Percentiles rank a stretch among this genome's conserved stretches.
Conservation (phyloP, 2,113 vertebrate species). For the Bubo blakistoni region DNA sequence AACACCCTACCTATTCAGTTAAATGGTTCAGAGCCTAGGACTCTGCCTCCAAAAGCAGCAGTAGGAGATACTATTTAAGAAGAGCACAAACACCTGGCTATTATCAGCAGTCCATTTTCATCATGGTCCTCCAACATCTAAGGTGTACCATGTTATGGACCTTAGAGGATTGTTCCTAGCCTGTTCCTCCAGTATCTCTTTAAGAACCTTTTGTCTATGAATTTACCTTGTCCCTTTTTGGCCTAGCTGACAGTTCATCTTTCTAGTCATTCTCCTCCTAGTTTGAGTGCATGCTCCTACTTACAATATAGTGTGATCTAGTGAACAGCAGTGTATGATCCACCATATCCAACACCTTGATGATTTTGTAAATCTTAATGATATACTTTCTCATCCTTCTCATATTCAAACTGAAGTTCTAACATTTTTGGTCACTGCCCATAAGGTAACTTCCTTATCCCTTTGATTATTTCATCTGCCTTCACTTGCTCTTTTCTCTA, state of each 20-base stretch:
- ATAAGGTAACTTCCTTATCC: background rate
- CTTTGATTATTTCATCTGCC: background rate
- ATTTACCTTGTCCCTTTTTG: background rate
- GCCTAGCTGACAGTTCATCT: background rate
- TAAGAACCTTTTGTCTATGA: background rate
- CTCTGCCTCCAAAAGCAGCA: background rate
- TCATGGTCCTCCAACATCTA: background rate
- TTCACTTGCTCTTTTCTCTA: background rate
- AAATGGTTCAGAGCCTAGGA: background rate
- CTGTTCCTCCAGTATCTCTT: background rate
- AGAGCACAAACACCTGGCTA: background rate
- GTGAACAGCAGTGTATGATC: background rate
- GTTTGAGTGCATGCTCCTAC: background rate
- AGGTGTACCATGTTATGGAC: background rate
- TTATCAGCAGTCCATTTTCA: background rate
- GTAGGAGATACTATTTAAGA: background rate
- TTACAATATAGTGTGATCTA: background rate
- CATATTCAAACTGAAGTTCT: background rate
- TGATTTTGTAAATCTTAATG: background rate
- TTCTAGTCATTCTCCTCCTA: background rate
- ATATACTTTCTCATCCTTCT: background rate
- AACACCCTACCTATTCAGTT: background rate
- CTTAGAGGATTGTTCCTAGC: background rate
- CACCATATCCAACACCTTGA: background rate
- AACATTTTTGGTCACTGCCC: background rate